Evolutionary conservation across 1,140 invertebrate genomes (phyloP).

Genomic region (Palaemon carinicauda): DNA sequence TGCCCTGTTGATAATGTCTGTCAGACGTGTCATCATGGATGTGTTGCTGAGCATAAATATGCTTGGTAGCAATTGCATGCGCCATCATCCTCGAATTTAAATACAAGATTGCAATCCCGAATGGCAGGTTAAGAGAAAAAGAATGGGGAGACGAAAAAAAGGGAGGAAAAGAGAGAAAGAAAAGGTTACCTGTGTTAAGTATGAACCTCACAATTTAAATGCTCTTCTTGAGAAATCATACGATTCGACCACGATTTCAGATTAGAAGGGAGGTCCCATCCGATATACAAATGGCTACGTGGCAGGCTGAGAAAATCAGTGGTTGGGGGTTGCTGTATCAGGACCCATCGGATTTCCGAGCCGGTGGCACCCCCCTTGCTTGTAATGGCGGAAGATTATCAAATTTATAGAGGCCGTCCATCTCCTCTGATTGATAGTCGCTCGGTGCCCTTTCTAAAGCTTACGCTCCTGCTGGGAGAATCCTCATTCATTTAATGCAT

Average conservation of each 20-base stretch:
- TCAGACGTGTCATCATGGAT: too few relatives aligned
- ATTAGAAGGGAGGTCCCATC: neutral
- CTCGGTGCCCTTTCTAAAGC: slow-evolving; percentile 11
- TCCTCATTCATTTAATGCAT: too few relatives aligned
- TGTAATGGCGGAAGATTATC: slow-evolving; percentile 46
- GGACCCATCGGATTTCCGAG: slow-evolving; percentile 13
- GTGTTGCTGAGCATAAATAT: too few relatives aligned
- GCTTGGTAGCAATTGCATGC: too few relatives aligned
- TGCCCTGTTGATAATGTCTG: too few relatives aligned
- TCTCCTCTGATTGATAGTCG: slow-evolving; percentile 39
- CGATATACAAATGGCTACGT: neutral
- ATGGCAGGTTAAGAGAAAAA: neutral
- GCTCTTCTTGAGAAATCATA: too few relatives aligned
- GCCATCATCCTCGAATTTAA: too few relatives aligned
- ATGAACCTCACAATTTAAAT: too few relatives aligned
- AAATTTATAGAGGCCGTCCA: slow-evolving; percentile 39
- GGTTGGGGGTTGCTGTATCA: slow-evolving; percentile 7
- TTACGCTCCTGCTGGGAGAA: neutral
- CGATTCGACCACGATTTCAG: too few relatives aligned
- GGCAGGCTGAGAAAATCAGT: neutral
- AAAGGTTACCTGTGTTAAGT: neutral
- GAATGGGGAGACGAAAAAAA: neutral
- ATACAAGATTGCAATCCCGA: neutral
- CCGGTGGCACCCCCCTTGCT: slow-evolving; percentile 22
- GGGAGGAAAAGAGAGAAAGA: neutral